Evolutionary conservation across 1,140 invertebrate genomes (phyloP).

Genomic region (Anagrus nilaparvatae): DNA sequence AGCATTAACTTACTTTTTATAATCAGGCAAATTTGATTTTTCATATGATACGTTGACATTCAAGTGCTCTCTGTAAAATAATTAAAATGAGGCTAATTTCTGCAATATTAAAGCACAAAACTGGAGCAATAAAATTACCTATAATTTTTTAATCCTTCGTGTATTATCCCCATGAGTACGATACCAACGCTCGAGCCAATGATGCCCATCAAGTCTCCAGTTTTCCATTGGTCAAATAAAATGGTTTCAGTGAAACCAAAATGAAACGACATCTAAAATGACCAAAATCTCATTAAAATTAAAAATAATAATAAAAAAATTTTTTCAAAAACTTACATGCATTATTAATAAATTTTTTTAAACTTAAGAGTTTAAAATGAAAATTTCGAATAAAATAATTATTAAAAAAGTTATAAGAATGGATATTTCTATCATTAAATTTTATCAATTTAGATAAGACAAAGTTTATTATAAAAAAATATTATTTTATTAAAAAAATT

Average conservation of each 20-base stretch:
- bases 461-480: too few relatives aligned
- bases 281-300: too few relatives aligned
- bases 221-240: conserved; percentile 31
- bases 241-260: conserved; percentile 31
- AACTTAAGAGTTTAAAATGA: too few relatives aligned
- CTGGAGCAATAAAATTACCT: too few relatives aligned
- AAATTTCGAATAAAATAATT: too few relatives aligned
- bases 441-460: too few relatives aligned
- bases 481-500: too few relatives aligned
- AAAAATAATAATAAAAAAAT: too few relatives aligned
- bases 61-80: conserved; percentile 24
- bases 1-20: conserved; percentile 15
- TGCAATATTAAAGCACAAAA: too few relatives aligned
- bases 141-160: conserved; percentile 36
- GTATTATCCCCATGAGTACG: conserved; percentile 26
- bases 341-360: too few relatives aligned
- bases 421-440: too few relatives aligned
- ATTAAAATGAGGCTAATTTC: neutral
- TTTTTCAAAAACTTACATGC: conserved; percentile 14
- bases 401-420: too few relatives aligned
- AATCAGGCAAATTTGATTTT: neutral
- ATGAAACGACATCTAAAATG: conserved; percentile 36
- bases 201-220: conserved; percentile 26
- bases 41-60: conserved; percentile 11
- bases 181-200: conserved; percentile 31